Conservation (phyloP, 2,797 vertebrate species). For the Paramormyrops hopkinsi region DNA sequence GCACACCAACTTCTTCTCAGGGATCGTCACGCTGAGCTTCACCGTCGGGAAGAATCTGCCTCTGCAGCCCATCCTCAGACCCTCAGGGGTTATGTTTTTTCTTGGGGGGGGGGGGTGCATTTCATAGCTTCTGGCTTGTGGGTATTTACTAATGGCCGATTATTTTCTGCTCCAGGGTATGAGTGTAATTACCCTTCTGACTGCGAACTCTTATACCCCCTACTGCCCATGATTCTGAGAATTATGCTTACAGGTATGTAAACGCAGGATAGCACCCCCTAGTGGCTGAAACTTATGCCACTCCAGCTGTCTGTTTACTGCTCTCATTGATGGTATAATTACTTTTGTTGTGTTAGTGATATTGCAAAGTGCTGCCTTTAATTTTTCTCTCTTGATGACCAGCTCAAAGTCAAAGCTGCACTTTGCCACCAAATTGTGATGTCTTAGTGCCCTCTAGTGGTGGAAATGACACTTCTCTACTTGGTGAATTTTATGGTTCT, state of each 20-base stretch:
- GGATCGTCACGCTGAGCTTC: not conserved
- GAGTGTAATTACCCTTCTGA: not conserved
- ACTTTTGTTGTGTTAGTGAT: not conserved
- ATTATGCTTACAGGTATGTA: not conserved
- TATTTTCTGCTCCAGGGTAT: not conserved
- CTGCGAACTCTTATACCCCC: not conserved
- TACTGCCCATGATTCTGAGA: not conserved
- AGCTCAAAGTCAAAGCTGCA: not conserved
- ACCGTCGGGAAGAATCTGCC: not conserved
- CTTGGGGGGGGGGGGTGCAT: not conserved
- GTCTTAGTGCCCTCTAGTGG: conserved; percentile 16
- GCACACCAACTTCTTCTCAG: not conserved
- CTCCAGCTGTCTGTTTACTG: not conserved
- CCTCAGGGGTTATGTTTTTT: not conserved
- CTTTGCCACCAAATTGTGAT: not conserved
- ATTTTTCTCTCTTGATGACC: not conserved
- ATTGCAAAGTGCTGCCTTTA: not conserved
- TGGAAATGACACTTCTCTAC: not conserved
- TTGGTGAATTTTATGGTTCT: not conserved
- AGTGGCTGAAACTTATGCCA: not conserved
- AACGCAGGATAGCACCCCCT: not conserved
- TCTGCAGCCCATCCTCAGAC: not conserved
- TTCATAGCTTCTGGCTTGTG: not conserved
- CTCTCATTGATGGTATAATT: not conserved
- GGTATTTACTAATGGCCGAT: not conserved